Percentiles rank a stretch among this genome's conserved stretches.
These are phyloP conservation scores for Scalopus aquaticus DNA, from an alignment of 2,113 vertebrate genomes.

Conservation along the genomic window DNA sequence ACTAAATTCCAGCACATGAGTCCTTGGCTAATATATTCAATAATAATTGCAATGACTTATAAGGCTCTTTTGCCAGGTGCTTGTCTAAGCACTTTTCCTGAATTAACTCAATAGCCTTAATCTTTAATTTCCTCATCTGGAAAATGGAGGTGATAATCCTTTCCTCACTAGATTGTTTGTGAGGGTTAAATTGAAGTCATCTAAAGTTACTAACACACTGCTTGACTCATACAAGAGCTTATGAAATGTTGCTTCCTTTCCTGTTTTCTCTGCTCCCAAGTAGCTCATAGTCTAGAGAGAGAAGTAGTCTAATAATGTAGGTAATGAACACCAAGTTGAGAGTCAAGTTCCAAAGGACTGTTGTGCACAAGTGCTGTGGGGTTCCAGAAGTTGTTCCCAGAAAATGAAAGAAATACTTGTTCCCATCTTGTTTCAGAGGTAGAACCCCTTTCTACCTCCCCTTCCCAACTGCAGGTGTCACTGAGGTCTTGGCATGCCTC, in stretches of 20 bases:
- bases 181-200: not conserved
- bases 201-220: not conserved
- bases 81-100: not conserved
- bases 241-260: not conserved
- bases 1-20: not conserved
- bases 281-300: not conserved
- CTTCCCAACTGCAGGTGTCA: not conserved
- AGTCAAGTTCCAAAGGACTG: not conserved
- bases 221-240: not conserved
- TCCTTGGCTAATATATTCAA: not conserved
- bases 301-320: not conserved
- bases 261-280: not conserved
- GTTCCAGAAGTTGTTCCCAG: not conserved
- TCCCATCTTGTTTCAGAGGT: not conserved
- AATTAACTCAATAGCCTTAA: not conserved
- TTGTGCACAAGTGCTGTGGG: not conserved
- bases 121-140: conserved; percentile 32
- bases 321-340: not conserved
- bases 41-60: not conserved
- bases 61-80: not conserved
- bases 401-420: not conserved
- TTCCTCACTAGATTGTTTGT: not conserved
- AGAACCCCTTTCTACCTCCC: not conserved
- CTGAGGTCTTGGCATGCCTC: not conserved
- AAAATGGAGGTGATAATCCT: not conserved